Evolutionary conservation across 2,113 vertebrate species (phyloP).

Genomic region (Oryzias celebensis): DNA sequence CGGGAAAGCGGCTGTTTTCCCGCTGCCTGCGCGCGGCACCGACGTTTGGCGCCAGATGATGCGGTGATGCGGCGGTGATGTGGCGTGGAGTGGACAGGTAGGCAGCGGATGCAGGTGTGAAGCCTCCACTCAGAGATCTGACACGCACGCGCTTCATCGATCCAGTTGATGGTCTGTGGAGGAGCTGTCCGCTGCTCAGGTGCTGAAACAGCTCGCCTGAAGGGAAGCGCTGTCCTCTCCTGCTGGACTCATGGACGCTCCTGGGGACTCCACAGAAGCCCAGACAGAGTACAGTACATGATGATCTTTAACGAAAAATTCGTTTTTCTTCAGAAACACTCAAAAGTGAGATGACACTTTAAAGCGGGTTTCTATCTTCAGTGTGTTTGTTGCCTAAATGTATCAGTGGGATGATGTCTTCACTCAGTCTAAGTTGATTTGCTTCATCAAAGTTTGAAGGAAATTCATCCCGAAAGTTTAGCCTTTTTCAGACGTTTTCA

Average conservation of each 20-base stretch:
- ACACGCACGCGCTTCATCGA: conserved; percentile 15
- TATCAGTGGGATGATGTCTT: background rate
- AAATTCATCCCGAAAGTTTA: conserved; percentile 44
- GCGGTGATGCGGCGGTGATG: background rate
- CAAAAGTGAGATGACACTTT: conserved; percentile 15
- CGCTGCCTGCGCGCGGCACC: conserved; percentile 10
- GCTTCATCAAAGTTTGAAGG: background rate
- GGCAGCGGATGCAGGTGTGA: conserved; percentile 38
- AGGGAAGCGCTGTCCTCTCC: conserved; percentile 8
- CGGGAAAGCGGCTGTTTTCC: conserved; percentile 46
- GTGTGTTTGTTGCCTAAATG: background rate
- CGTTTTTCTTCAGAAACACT: background rate
- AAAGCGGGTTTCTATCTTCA: background rate
- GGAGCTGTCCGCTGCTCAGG: conserved; percentile 59
- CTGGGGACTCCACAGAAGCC: conserved; percentile 2
- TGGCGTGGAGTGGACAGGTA: conserved; percentile 33
- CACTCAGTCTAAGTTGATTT: background rate
- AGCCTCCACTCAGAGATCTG: conserved; percentile 15
- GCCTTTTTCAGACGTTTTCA: conserved; percentile 9
- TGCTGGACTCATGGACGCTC: conserved; percentile 16
- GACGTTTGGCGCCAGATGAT: background rate
- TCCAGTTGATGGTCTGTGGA: conserved; percentile 15
- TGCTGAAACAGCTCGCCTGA: conserved; percentile 57
- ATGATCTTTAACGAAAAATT: conserved; percentile 28
- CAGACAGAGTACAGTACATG: conserved; percentile 6